Base-by-base conservation (phyloP, 2,888 invertebrate species). In the Mamestra brassicae region DNA sequence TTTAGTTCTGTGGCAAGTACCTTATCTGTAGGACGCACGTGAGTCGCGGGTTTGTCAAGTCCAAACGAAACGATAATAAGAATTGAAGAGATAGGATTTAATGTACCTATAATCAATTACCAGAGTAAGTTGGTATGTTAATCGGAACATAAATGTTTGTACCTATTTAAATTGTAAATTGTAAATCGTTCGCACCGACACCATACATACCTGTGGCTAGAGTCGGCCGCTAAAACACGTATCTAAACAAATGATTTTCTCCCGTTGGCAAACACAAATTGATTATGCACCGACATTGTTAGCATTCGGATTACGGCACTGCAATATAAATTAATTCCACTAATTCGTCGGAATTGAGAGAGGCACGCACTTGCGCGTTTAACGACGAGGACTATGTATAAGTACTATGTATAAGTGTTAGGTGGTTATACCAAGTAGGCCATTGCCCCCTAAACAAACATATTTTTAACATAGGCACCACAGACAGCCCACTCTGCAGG, bases 261-360 rank as follows among this genome's bases (percentile, higher is more conserved):
- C 36, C 13, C 50, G 50, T 36, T 11, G 36, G 54, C 52, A 34
- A 70, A 54, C 17, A 34, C 34, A 34, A 13, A 54, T 42, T 70
- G 26, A 70, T 67, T 66, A 17, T 42, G 26, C 38, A 38, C 17
- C 13, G 26, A 66, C 17, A 54, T 34, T 34, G 17, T 68, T n/a
- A 55, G 55, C 45, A n/a, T 26, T 69, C 4, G 45, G 45, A 70
- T 71, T 45, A 36, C 15, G 45, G 34, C n/a, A 54, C 15, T 15
- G 36, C 7, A 70, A 15, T 70, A 36, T 71, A 47, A 36, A 47
- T 55, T 69, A 26, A 38, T 47, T 26, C 5, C 55, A 70, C 2
- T 36, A 57, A 71, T 71, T 17, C n/a, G 15, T 26, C 15, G 34
- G 70, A 68, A 71, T 54, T 69, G 34, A 17, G 15, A 17, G 17